These are phyloP conservation scores for Nycticorax nycticorax DNA, from an alignment of 2,113 vertebrate species.

Conservation along the genomic window DNA sequence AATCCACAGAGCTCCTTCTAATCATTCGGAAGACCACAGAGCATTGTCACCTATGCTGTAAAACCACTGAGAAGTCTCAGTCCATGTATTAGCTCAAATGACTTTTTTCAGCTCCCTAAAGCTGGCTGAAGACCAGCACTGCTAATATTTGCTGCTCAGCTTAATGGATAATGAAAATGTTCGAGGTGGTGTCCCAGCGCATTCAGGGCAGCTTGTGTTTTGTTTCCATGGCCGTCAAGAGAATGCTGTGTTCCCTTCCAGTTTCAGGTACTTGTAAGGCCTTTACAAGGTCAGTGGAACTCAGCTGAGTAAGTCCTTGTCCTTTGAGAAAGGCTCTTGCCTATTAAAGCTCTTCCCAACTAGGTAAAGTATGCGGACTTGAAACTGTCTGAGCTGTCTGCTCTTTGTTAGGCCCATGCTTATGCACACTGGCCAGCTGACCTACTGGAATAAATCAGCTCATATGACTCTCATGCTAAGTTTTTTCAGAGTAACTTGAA, in stretches of 20 bases:
- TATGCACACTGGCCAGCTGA: rapidly evolving
- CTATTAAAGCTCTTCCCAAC: neutral
- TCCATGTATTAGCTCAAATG: rapidly evolving
- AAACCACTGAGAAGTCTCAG: neutral
- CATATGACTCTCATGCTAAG: rapidly evolving
- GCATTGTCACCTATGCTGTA: neutral
- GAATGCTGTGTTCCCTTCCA: rapidly evolving
- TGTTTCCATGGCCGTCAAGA: rapidly evolving
- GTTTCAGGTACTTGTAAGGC: neutral
- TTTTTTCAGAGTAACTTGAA: neutral
- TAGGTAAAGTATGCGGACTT: neutral
- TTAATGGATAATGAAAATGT: rapidly evolving
- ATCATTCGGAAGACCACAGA: neutral
- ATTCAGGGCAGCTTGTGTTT: rapidly evolving
- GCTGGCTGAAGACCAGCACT: neutral
- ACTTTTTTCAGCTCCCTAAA: neutral
- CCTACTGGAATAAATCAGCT: neutral
- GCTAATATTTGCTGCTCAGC: neutral
- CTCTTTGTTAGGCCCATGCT: neutral
- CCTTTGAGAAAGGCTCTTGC: neutral
- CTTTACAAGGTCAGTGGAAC: neutral
- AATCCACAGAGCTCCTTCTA: neutral
- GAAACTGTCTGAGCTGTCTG: neutral
- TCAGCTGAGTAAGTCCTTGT: rapidly evolving
- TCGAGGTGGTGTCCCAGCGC: rapidly evolving